Conservation (phyloP, 2,797 vertebrate species). For the Galago senegalensis region DNA sequence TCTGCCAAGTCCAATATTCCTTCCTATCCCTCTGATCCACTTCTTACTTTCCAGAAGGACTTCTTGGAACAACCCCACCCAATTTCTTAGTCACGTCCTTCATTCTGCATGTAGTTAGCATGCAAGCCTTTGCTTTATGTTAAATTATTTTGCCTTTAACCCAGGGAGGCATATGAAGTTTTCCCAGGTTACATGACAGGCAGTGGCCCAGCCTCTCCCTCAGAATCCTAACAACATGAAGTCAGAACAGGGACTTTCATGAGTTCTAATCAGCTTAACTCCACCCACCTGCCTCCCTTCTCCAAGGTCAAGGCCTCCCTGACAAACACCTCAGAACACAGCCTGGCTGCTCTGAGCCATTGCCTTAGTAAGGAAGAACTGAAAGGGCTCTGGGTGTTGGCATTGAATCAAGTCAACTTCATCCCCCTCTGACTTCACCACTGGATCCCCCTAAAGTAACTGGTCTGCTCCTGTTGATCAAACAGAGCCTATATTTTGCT, state of each 20-base stretch:
- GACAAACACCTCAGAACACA: background rate
- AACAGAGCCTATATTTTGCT: background rate
- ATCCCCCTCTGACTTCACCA: background rate
- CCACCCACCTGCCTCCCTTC: background rate
- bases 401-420: background rate
- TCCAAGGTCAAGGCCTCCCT: background rate
- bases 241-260: background rate
- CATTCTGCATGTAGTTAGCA: background rate
- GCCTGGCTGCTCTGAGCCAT: background rate
- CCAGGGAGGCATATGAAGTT: background rate
- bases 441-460: background rate
- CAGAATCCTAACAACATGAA: background rate
- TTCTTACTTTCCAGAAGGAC: background rate
- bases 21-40: background rate
- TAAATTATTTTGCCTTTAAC: background rate
- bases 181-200: background rate
- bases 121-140: background rate
- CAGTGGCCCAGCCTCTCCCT: background rate
- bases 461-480: background rate
- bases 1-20: background rate
- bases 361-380: accelerated
- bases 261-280: background rate
- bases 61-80: background rate
- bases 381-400: background rate
- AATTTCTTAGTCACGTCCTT: background rate